Evolutionary conservation across 2,888 invertebrate species (phyloP).

Genomic region (Venustoraphidia nigricollis): DNA sequence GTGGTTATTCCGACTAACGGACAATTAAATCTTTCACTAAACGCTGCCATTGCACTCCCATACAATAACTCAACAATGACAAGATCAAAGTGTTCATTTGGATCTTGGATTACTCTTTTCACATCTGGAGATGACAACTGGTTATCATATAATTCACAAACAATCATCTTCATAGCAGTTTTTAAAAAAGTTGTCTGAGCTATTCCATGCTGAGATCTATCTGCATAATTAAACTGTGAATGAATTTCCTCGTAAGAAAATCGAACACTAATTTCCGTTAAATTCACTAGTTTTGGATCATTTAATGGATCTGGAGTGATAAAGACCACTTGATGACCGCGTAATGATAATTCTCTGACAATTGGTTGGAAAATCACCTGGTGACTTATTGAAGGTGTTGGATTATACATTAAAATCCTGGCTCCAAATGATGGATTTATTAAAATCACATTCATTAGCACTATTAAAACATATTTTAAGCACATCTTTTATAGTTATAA

Average conservation of each 20-base stretch:
- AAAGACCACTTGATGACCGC: conserved; percentile 30
- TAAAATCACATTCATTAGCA: no score
- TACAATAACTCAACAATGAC: conserved; percentile 15
- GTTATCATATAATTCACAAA: conserved; percentile 5
- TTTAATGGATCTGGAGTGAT: conserved; percentile 26
- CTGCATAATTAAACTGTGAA: no score
- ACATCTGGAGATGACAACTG: conserved; percentile 9
- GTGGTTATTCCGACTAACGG: conserved; percentile 15
- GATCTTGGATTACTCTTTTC: conserved; percentile 3
- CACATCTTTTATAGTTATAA: no score
- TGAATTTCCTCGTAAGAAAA: no score
- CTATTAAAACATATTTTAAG: no score
- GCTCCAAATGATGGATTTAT: conserved; percentile 9
- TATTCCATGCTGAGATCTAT: no score
- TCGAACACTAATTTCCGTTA: conserved; percentile 24
- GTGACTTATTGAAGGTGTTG: conserved; percentile 30
- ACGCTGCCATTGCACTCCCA: conserved; percentile 7
- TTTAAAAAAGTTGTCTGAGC: no score
- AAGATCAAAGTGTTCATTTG: conserved; percentile 17
- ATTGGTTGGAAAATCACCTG: conserved; percentile 29
- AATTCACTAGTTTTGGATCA: conserved; percentile 16
- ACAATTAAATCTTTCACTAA: conserved; percentile 16
- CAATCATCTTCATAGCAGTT: no score
- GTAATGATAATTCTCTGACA: conserved; percentile 24
- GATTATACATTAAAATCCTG: conserved; percentile 25